Percentiles rank a stretch among this genome's conserved stretches.
Evolutionary conservation across 2,888 invertebrate genomes (phyloP).

Genomic region (Xestia ashworthii): DNA sequence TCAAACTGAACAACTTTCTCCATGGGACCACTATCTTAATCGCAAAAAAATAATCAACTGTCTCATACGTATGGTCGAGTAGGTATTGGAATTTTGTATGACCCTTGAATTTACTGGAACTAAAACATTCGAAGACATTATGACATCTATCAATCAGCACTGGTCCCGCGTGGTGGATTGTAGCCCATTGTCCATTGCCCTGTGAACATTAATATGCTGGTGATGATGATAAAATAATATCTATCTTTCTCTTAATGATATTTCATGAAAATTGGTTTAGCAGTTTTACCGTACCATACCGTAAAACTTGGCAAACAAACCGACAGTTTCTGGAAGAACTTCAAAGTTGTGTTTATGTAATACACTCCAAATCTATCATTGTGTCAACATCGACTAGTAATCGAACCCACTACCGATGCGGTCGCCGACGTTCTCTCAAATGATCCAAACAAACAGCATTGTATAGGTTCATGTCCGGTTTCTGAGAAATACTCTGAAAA

Average conservation of each 20-base stretch:
- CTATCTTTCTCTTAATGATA: background rate
- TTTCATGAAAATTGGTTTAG: background rate
- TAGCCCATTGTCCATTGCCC: too few relatives aligned
- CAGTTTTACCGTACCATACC: background rate
- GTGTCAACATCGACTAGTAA: constrained; percentile 23
- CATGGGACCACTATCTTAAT: too few relatives aligned
- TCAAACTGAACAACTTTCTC: too few relatives aligned
- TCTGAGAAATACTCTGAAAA: constrained; percentile 58
- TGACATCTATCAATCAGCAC: too few relatives aligned
- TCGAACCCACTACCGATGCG: constrained; percentile 47
- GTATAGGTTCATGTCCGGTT: constrained; percentile 52
- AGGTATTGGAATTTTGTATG: too few relatives aligned
- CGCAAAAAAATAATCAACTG: too few relatives aligned
- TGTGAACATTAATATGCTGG: too few relatives aligned
- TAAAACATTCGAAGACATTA: too few relatives aligned
- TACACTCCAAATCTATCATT: constrained; percentile 2
- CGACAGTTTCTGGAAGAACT: background rate
- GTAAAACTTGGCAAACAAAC: background rate
- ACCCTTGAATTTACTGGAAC: too few relatives aligned
- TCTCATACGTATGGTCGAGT: too few relatives aligned
- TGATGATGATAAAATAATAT: too few relatives aligned
- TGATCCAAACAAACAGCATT: constrained; percentile 55
- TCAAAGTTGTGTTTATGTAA: constrained; percentile 9
- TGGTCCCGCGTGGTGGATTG: too few relatives aligned
- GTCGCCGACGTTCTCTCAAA: constrained; percentile 29